Evolutionary conservation across 2,797 vertebrate genomes (phyloP).

Genomic region (Emydoidea blandingii): DNA sequence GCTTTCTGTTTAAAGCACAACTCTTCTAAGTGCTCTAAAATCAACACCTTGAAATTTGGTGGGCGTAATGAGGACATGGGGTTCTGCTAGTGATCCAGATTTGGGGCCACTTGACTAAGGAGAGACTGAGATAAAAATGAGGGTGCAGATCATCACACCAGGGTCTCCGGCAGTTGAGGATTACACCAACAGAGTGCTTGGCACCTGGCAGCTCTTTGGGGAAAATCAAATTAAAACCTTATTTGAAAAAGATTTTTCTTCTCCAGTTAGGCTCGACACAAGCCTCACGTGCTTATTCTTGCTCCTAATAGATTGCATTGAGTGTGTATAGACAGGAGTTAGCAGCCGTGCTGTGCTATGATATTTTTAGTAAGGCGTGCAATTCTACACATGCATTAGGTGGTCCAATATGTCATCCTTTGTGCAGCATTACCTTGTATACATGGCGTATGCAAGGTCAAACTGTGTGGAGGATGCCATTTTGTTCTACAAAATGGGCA

Average conservation of each 20-base stretch:
- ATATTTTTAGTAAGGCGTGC: not conserved
- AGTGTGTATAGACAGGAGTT: not conserved
- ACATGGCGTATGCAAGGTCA: not conserved
- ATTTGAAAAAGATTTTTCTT: no score
- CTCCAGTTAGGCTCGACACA: not conserved
- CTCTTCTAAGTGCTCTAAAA: not conserved
- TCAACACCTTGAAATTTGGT: not conserved
- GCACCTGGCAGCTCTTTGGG: not conserved
- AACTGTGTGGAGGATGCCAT: not conserved
- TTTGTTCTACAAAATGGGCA: not conserved
- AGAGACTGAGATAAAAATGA: not conserved
- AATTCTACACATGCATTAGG: no score
- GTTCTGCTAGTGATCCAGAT: not conserved
- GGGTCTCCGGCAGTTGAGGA: not conserved
- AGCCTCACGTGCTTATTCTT: not conserved
- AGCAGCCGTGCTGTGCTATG: not conserved
- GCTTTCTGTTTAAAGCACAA: no score
- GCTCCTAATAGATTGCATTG: not conserved
- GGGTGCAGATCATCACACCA: not conserved
- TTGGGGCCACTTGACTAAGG: not conserved
- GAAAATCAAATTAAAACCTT: no score
- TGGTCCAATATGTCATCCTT: no score
- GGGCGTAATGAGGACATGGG: not conserved
- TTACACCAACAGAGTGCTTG: not conserved
- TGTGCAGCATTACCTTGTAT: no score